Conservation (phyloP, 2,888 invertebrate genomes). For the Pterostichus madidus region DNA sequence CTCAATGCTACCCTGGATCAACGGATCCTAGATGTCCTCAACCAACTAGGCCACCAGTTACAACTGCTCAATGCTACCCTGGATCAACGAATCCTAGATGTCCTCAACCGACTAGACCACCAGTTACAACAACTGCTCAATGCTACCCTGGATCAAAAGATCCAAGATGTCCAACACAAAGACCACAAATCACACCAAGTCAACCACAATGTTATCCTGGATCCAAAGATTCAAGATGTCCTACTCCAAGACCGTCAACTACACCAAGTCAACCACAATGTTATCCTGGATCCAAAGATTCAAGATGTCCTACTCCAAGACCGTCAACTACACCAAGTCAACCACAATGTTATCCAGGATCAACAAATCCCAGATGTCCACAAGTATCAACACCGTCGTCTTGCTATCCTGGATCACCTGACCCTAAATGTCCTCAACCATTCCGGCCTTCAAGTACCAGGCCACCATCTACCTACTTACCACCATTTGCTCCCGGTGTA, state of each 20-base stretch:
- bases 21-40: conserved; percentile 74
- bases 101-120: conserved; percentile 70
- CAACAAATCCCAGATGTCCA: conserved; percentile 71
- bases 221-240: conserved; percentile 72
- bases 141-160: conserved; percentile 73
- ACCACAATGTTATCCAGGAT: conserved; percentile 71
- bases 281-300: conserved; percentile 72
- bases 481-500: conserved; percentile 74
- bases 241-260: conserved; percentile 70
- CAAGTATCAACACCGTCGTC: conserved; percentile 69
- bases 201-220: conserved; percentile 72
- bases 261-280: conserved; percentile 72
- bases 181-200: conserved; percentile 67
- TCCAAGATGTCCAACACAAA: conserved; percentile 72
- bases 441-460: conserved; percentile 69
- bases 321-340: conserved; percentile 71
- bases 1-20: conserved; percentile 73
- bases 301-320: conserved; percentile 73
- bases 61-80: conserved; percentile 71
- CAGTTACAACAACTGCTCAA: conserved; percentile 70
- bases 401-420: conserved; percentile 77
- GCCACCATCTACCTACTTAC: conserved; percentile 76
- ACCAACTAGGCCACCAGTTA: conserved; percentile 70
- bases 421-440: conserved; percentile 74
- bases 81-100: conserved; percentile 73